Evolutionary conservation across 2,888 invertebrate species (phyloP).

Genomic region (Leptinotarsa juncta): DNA sequence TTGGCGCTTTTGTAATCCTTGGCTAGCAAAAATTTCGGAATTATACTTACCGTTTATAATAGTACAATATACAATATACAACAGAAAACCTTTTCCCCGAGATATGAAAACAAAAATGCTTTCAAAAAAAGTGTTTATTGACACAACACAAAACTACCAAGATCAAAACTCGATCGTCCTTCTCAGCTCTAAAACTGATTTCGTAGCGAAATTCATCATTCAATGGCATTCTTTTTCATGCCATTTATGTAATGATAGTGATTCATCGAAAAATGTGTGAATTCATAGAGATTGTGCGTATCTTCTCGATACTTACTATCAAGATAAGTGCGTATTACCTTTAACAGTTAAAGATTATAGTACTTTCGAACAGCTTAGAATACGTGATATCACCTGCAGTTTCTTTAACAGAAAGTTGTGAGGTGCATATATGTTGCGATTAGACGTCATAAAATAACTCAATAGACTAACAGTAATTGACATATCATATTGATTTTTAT

Average conservation of each 20-base stretch:
- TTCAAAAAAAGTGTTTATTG: too few relatives aligned
- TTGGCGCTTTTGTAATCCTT: too few relatives aligned
- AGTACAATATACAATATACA: too few relatives aligned
- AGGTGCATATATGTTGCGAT: not conserved
- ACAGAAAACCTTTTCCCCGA: too few relatives aligned
- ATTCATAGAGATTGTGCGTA: not conserved
- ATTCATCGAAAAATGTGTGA: not conserved
- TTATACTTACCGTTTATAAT: too few relatives aligned
- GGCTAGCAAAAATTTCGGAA: too few relatives aligned
- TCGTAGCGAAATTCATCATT: not conserved
- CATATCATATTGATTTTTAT: slow-evolving; percentile 1
- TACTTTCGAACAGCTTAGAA: not conserved
- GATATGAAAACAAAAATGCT: too few relatives aligned
- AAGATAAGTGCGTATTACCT: slow-evolving; percentile 4
- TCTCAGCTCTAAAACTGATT: not conserved
- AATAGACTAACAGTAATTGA: slow-evolving; percentile 2
- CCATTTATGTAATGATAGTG: not conserved
- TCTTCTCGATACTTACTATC: not conserved
- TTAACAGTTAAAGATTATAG: slow-evolving; percentile 8
- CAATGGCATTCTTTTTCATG: not conserved
- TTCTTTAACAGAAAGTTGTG: not conserved
- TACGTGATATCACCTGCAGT: slow-evolving; percentile 6
- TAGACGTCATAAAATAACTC: not conserved
- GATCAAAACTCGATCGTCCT: too few relatives aligned
- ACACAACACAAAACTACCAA: too few relatives aligned